Conservation (phyloP, 1,140 invertebrate genomes). For the Pseudomyrmex pallidus region DNA sequence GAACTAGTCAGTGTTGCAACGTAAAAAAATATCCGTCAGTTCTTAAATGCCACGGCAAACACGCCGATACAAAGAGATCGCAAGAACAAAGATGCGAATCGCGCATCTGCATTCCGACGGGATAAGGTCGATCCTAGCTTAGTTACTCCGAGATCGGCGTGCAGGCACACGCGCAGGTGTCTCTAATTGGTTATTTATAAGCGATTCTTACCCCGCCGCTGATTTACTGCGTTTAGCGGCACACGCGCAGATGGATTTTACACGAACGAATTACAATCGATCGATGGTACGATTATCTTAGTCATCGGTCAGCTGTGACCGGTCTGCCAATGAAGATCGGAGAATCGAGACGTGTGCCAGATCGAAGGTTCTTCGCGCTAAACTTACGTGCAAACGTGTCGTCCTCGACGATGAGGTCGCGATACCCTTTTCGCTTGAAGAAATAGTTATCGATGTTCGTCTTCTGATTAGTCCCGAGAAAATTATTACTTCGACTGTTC, state of each 20-base stretch:
- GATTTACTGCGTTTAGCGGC: constrained; percentile 72
- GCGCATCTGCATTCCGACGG: constrained; percentile 74
- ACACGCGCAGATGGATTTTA: constrained; percentile 65
- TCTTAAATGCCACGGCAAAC: constrained; percentile 64
- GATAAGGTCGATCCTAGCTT: constrained; percentile 64
- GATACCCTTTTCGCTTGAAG: constrained; percentile 6
- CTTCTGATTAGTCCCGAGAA: neutral
- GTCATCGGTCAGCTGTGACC: constrained; percentile 71
- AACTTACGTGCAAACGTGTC: constrained; percentile 65
- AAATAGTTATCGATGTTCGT: constrained; percentile 10
- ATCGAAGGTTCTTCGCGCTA: constrained; percentile 59
- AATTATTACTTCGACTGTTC: neutral
- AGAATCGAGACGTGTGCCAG: constrained; percentile 34
- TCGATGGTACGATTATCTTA: constrained; percentile 71
- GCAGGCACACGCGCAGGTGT: constrained; percentile 70
- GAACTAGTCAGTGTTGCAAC: constrained; percentile 51
- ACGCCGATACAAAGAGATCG: constrained; percentile 64
- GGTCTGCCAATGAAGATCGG: constrained; percentile 48
- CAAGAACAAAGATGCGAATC: constrained; percentile 69
- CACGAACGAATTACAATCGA: constrained; percentile 74
- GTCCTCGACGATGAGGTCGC: constrained; percentile 69
- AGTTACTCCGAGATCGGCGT: constrained; percentile 15
- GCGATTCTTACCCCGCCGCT: constrained; percentile 71
- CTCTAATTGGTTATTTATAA: constrained; percentile 78
- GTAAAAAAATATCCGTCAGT: constrained; percentile 16